Evolutionary conservation across 1,140 invertebrate genomes (phyloP).

Genomic region (Zaprionus ornatus): DNA sequence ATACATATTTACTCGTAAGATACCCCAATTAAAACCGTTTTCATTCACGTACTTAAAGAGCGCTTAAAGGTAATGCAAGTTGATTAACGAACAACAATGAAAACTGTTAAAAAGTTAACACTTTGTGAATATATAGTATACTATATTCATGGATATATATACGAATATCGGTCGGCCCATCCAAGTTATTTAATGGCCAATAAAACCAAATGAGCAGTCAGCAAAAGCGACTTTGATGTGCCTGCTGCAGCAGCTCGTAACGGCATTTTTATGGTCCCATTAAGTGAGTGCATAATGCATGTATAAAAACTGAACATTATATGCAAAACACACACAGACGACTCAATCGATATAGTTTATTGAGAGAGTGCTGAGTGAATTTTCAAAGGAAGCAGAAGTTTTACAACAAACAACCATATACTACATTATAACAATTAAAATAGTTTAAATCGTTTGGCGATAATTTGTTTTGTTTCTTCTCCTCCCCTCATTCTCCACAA

Average conservation of each 20-base stretch:
- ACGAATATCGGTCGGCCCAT: background rate
- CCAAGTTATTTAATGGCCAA: constrained; percentile 44
- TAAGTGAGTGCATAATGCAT: constrained; percentile 37
- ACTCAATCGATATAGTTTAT: constrained; percentile 21
- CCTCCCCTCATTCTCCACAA: too few species aligned
- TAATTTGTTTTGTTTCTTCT: constrained; percentile 52
- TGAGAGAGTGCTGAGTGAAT: background rate
- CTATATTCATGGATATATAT: constrained; percentile 5
- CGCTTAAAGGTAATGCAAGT: background rate
- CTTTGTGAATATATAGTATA: background rate
- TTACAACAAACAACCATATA: background rate
- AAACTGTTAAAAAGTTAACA: background rate
- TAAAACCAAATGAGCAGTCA: constrained; percentile 36
- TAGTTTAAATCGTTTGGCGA: constrained; percentile 60
- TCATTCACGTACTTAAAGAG: background rate
- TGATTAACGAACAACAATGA: background rate
- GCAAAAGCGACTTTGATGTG: constrained; percentile 50
- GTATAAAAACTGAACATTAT: constrained; percentile 13
- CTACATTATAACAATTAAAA: constrained; percentile 75
- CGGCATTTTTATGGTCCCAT: constrained; percentile 54
- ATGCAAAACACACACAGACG: background rate
- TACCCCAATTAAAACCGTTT: background rate
- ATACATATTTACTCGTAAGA: too few species aligned
- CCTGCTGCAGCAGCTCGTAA: constrained; percentile 46
- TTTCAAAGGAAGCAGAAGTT: background rate